Evolutionary conservation across 2,888 invertebrate species (phyloP).

Genomic region (Galerucella calmariensis): DNA sequence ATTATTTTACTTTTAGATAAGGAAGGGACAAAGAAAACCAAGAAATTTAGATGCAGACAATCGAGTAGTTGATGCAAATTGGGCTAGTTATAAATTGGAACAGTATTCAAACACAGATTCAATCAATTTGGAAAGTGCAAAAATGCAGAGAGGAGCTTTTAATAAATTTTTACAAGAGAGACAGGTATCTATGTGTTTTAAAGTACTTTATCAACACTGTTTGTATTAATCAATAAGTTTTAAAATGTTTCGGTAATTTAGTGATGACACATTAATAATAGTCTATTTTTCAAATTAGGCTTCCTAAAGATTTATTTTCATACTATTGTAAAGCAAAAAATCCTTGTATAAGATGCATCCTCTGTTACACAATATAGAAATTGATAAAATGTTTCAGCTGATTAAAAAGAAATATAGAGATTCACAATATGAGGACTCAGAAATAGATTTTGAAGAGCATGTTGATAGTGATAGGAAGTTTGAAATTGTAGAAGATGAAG

Average conservation of each 20-base stretch:
- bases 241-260: no score
- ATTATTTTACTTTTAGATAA: conserved; percentile 41
- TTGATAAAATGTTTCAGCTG: conserved; percentile 49
- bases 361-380: neutral
- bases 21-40: conserved; percentile 52
- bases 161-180: conserved; percentile 69
- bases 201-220: no score
- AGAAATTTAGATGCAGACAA: conserved; percentile 42
- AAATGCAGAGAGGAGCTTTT: conserved; percentile 67
- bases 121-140: conserved; percentile 51
- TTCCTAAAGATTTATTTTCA: no score
- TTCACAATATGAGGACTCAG: conserved; percentile 53
- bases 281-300: no score
- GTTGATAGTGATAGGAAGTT: neutral
- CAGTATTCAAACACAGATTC: conserved; percentile 53
- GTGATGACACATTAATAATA: no score
- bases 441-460: conserved; percentile 53
- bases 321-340: no score
- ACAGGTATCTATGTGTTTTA: conserved; percentile 59
- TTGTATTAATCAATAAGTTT: no score
- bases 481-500: neutral
- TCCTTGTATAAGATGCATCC: neutral
- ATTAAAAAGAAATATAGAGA: conserved; percentile 49
- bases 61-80: conserved; percentile 34
- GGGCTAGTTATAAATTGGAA: conserved; percentile 45